Evolutionary conservation across 2,888 invertebrate species (phyloP).

Genomic region (Crematogaster levior): DNA sequence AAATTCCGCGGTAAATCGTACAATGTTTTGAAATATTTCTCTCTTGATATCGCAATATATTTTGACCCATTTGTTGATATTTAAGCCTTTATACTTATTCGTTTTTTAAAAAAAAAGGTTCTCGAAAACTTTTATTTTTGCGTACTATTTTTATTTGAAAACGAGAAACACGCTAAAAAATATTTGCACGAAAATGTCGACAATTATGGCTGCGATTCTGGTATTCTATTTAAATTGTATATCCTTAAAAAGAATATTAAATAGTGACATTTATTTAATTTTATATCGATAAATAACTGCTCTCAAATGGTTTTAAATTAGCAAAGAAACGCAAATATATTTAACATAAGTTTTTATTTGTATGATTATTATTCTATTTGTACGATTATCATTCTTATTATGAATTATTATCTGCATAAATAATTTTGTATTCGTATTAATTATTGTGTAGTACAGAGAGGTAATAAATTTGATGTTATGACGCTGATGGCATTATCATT

Average conservation of each 20-base stretch:
- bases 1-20: conserved; percentile 2
- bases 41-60: conserved; percentile 7
- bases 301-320: not conserved
- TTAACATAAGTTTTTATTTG: not conserved
- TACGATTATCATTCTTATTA: not conserved
- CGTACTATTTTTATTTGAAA: not conserved
- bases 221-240: not conserved
- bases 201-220: not conserved
- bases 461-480: not conserved
- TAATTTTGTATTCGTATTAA: not conserved
- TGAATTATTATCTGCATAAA: not conserved
- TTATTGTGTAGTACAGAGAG: not conserved
- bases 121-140: not conserved
- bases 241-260: not conserved
- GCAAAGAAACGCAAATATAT: not conserved
- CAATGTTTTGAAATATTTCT: conserved; percentile 20
- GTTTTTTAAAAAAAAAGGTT: not conserved
- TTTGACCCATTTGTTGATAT: conserved; percentile 23
- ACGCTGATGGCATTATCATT: not conserved
- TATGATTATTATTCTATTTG: not conserved
- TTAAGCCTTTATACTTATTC: conserved; percentile 4
- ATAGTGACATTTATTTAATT: not conserved
- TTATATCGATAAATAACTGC: not conserved
- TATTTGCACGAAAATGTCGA: not conserved
- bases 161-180: not conserved